These are phyloP conservation scores for Alligator sinensis DNA, from an alignment of 2,113 vertebrate species.

Conservation along the genomic window DNA sequence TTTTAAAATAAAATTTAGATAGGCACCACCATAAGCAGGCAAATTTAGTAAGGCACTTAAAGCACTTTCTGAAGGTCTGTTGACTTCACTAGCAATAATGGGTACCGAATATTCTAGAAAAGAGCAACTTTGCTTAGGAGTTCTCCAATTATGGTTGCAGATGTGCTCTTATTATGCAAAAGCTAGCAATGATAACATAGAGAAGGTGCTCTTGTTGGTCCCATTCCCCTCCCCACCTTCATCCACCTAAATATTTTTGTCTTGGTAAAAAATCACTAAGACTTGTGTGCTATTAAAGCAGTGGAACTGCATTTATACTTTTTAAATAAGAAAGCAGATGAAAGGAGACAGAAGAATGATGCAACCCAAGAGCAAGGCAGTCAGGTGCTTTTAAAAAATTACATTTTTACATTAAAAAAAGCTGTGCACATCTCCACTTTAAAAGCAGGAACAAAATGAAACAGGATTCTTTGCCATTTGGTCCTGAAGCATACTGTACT, in stretches of 20 bases:
- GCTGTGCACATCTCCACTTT: not conserved
- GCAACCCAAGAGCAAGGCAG: constrained; percentile 41
- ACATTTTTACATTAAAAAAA: constrained; percentile 42
- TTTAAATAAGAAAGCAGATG: constrained; percentile 63
- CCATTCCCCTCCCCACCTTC: too few species aligned
- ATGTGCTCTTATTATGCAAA: constrained; percentile 21
- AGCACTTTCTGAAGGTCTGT: constrained; percentile 5
- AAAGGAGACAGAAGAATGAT: constrained; percentile 45
- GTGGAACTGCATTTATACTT: constrained; percentile 48
- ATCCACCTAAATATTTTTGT: constrained; percentile 1
- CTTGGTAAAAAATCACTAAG: constrained; percentile 35
- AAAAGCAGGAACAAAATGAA: constrained; percentile 14
- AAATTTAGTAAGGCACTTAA: constrained; percentile 28
- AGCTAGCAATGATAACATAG: constrained; percentile 51
- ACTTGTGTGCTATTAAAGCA: constrained; percentile 42
- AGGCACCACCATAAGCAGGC: not conserved
- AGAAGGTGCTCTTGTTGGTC: constrained; percentile 52
- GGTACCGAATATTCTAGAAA: not conserved
- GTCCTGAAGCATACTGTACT: not conserved
- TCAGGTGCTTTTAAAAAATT: constrained; percentile 43
- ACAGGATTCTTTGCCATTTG: constrained; percentile 44
- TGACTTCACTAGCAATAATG: constrained; percentile 6
- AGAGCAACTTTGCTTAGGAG: constrained; percentile 20
- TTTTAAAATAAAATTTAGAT: constrained; percentile 22
- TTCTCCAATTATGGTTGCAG: constrained; percentile 1